Evolutionary conservation across 2,113 vertebrate species (phyloP), one percentile per base, ranked within the genome.

Genomic region (Orientallactaga bullata): DNA sequence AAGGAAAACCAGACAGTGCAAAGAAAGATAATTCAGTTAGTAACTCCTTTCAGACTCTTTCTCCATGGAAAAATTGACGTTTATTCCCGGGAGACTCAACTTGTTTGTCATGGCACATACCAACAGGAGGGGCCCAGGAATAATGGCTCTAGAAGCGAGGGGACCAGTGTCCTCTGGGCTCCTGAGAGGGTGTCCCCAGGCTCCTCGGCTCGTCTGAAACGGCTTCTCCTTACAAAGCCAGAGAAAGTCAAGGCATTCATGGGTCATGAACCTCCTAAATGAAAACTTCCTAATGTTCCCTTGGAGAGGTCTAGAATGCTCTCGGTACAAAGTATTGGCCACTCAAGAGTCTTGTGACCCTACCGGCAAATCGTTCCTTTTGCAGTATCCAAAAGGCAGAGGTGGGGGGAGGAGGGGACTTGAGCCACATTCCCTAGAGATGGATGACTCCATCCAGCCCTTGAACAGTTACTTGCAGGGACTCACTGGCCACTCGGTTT

Each of bases 81-180:
- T 91, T 32, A 7, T 61, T 60, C 58, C 83, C 83, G 92, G 69
- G 95, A 95, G 97, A 94, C 76, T 88, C 69, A 79, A 3, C 11
- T 47, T 96, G 85, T 96, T 95, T 93, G 86, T 85, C 42, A 93
- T 76, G 93, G 95, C 97, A 93, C 20, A 17, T 47, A 63, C 18
- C 95, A n/a, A 16, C n/a, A 35, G 63, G 82, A 1, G 76, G 35
- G 85, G 65, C n/a, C 13, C 74, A 91, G 84, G 39, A 7, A 42
- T 28, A 61, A 39, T 24, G 72, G 91, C 90, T 89, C 66, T 30
- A 51, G 87, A 84, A 63, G 78, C 84, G 55, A 82, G 86, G 65
- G 61, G 26, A 58, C 23, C 17, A 0, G 1, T 7, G 11, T 26
- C 28, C n/a, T 76, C 23, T 28, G 20, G 81, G 37, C 80, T 73